Evolutionary conservation across 2,888 invertebrate species (phyloP), one percentile per base, ranked within the genome.

Genomic region (Agrotis exclamationis): DNA sequence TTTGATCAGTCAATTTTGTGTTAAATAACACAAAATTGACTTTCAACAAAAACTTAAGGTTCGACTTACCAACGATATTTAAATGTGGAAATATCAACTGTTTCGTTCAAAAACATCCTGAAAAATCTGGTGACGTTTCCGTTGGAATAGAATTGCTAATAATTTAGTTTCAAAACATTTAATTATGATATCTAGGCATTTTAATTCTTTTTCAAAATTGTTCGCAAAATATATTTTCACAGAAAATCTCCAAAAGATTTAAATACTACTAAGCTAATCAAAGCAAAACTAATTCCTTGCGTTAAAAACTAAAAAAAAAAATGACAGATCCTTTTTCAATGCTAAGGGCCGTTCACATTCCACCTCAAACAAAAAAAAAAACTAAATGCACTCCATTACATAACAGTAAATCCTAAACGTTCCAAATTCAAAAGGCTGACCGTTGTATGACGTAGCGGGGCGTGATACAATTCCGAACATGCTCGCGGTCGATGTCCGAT

Each of bases 401-500:
- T 75, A 84, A 82, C 85, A 44, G 80, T 79, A 59, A 72, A 73
- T 73, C 59, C 78, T 76, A 74, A 82, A 62, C 79, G 66, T 84
- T 84, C 85, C 64, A 80, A 86, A 86, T 84, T 84, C 80, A 82
- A 85, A 86, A 78, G 66, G 57, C 69, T 82, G 83, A 86, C 86
- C 82, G 84, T 81, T 74, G 70, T 76, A 83, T 93, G 93, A 93
- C 93, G 92, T 93, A 92, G 91, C 85, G 68, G 75, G 82, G 80
- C 86, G 86, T 88, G 88, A 87, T 88, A 87, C 87, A 85, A 88
- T 88, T 87, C 76, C 76, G 77, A 83, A 75, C 83, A 79, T 79
- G 88, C 78, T 78, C 73, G 85, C 85, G 95, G 93, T 93, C 94
- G 89, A 67, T 88, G 93, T 91, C 94, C 94, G 85, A 85, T 94